Evolutionary conservation across 2,888 invertebrate genomes (phyloP).

Genomic region (Lasius fuliginosus): DNA sequence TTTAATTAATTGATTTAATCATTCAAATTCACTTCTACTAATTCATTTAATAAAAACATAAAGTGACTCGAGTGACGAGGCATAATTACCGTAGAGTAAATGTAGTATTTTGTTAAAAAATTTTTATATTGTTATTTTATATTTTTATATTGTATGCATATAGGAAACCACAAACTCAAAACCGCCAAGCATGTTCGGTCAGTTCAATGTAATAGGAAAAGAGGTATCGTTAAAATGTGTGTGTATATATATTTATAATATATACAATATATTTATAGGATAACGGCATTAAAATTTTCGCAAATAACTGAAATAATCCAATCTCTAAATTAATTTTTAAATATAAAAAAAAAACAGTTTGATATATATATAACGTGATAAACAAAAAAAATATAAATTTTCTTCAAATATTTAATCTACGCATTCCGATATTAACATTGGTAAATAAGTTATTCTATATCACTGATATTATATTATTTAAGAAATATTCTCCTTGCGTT

Average conservation of each 20-base stretch:
- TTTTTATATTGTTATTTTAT: too few relatives aligned
- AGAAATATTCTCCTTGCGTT: neutral
- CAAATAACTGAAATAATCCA: neutral
- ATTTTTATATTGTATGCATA: neutral
- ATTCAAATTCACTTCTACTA: neutral
- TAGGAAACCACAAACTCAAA: constrained; percentile 22
- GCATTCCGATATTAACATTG: neutral
- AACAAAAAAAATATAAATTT: neutral
- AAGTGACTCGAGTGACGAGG: neutral
- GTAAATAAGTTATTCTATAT: neutral
- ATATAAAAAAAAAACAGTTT: neutral
- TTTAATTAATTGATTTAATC: constrained; percentile 33
- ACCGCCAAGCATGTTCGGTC: neutral
- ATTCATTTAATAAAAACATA: neutral
- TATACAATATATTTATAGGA: neutral
- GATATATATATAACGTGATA: neutral
- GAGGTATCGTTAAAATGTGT: neutral
- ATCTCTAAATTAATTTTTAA: neutral
- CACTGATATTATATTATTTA: neutral
- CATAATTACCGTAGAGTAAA: neutral
- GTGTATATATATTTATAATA: neutral
- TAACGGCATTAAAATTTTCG: neutral
- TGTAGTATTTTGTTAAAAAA: constrained; percentile 21
- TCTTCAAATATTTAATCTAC: neutral
- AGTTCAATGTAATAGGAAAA: neutral